Base-by-base conservation (phyloP, 1,140 invertebrate species). In the Yoshiicerus persimilis region DNA sequence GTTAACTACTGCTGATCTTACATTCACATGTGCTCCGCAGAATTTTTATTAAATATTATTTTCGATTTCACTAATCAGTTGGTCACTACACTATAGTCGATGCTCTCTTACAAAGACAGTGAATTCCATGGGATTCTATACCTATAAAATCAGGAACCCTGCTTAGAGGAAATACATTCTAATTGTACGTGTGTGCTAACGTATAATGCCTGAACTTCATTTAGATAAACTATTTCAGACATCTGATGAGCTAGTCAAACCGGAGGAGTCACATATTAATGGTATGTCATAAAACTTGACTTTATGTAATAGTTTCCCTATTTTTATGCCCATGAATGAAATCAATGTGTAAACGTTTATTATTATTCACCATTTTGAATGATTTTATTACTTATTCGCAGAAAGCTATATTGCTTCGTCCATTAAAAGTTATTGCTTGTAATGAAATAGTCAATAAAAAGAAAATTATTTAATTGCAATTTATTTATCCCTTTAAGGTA, bases 261-360 rank as follows among this genome's bases (percentile, higher is more conserved):
- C 87, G 16, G 86, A 80, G 25, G 70, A 87, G 41, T 86, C 64
- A 25, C 70, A 89, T 34, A 77, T 89, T n/a, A 86, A 86, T 86
- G 84, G 84, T 86, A 86, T 30, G 84, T 64, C 16, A 32, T 80
- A 80, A 38, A 34, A 10, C 75, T 36, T 36, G 2, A 80, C n/a
- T 36, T 80, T 80, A 80, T 36, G 75, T 80, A 80, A 80, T 30
- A 3, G 66, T 70, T 11, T 47, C 2, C 16, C 4, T 20, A 47
- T 20, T 47, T 47, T 47, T 47, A 47, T 47, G 41, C 1, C 41
- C 41, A 47, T 47, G 8, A 47, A 47, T 47, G 41, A 47, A n/a
- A n/a, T n/a, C n/a, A n/a, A n/a, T n/a, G n/a, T n/a, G n/a, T n/a
- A n/a, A n/a, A n/a, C 13, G 39, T 41, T 41, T 41, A 13, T 41